These are phyloP conservation scores for Chelon auratus DNA, from an alignment of 2,797 vertebrate genomes.

Conservation along the genomic window DNA sequence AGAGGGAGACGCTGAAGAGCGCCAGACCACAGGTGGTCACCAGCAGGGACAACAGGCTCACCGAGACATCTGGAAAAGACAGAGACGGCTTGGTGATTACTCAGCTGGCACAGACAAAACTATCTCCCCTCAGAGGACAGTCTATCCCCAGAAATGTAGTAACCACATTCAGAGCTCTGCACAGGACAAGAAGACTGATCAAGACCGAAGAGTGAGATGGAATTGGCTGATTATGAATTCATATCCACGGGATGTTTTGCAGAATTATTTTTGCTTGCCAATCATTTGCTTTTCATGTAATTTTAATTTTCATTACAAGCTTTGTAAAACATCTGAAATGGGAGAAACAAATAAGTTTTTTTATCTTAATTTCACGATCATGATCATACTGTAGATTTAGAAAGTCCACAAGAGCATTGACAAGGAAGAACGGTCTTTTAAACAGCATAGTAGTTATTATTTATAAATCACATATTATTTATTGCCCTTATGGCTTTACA, in stretches of 20 bases:
- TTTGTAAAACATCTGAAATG: neutral
- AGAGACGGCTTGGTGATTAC: conserved; percentile 28
- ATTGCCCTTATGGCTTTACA: too few relatives aligned
- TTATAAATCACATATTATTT: too few relatives aligned
- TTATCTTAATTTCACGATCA: too few relatives aligned
- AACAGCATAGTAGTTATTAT: too few relatives aligned
- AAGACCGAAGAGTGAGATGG: neutral
- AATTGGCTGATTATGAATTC: neutral
- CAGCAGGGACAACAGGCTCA: conserved; percentile 95
- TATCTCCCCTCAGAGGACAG: conserved; percentile 25
- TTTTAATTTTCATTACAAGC: neutral
- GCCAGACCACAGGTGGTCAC: conserved; percentile 97
- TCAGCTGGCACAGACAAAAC: conserved; percentile 29
- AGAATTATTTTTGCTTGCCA: neutral
- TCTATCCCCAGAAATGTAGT: neutral
- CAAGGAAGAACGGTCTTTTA: too few relatives aligned
- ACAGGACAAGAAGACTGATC: neutral
- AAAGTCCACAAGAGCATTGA: too few relatives aligned
- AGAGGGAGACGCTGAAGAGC: conserved; percentile 95
- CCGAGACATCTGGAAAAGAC: conserved; percentile 87
- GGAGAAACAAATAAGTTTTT: too few relatives aligned
- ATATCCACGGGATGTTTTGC: neutral
- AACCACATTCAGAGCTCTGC: too few relatives aligned
- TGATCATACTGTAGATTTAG: too few relatives aligned
- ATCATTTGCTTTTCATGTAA: too few relatives aligned